Percentiles rank a stretch among this genome's conserved stretches.
Evolutionary conservation across 2,797 vertebrate genomes (phyloP).

Genomic region (Enteromius treurensis): DNA sequence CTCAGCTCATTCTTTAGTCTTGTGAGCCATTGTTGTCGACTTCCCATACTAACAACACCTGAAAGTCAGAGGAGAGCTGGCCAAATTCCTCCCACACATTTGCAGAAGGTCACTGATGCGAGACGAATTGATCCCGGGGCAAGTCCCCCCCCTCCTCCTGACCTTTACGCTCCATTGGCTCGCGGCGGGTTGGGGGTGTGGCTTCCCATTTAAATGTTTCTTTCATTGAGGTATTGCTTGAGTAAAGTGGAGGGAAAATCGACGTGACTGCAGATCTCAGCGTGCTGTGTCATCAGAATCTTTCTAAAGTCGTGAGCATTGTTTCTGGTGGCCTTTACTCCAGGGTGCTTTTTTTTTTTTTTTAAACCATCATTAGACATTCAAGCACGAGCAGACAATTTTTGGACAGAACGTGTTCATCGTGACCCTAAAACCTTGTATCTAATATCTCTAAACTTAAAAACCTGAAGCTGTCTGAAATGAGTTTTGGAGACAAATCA

Average conservation of each 20-base stretch:
- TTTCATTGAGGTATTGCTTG: slow-evolving; percentile 67
- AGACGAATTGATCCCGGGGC: slow-evolving; percentile 74
- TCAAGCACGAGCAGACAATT: not conserved
- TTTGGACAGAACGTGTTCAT: not conserved
- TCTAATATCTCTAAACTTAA: not conserved
- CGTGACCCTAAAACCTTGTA: not conserved
- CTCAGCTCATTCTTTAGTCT: slow-evolving; percentile 82
- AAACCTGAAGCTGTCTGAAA: not conserved
- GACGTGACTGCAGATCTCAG: not conserved
- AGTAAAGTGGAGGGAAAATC: slow-evolving; percentile 77
- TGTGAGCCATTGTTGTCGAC: slow-evolving; percentile 81
- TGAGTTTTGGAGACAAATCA: not conserved
- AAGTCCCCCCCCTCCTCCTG: slow-evolving; percentile 74
- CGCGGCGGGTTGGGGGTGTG: slow-evolving; percentile 70
- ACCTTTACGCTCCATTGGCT: slow-evolving; percentile 77
- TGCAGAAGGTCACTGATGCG: slow-evolving; percentile 78
- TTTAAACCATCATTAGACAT: not conserved
- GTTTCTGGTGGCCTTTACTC: slow-evolving; percentile 16
- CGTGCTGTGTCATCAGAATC: slow-evolving; percentile 33
- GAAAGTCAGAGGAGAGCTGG: slow-evolving; percentile 68
- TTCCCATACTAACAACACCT: slow-evolving; percentile 78
- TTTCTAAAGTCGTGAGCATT: not conserved
- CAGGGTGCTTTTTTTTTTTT: not conserved
- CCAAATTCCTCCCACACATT: slow-evolving; percentile 77
- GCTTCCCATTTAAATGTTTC: slow-evolving; percentile 76